Conservation (phyloP, 2,113 vertebrate genomes). For the Megaleporinus macrocephalus region DNA sequence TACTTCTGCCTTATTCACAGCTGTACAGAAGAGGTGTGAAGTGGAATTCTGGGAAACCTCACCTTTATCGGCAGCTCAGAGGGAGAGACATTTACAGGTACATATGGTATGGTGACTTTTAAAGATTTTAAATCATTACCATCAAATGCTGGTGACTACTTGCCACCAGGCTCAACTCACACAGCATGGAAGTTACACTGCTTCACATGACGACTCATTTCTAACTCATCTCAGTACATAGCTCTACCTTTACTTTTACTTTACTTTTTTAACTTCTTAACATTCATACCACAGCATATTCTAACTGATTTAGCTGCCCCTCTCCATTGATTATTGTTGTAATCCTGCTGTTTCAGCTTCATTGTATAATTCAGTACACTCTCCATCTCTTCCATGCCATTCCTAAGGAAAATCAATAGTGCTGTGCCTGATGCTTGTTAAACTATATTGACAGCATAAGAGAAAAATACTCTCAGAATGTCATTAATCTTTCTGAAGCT, state of each 20-base stretch:
- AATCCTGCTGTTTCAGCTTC: conserved; percentile 27
- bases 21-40: conserved; percentile 55
- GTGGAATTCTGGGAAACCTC: conserved; percentile 30
- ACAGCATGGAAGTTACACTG: neutral
- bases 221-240: conserved; percentile 1
- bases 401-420: conserved; percentile 36
- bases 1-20: conserved; percentile 49
- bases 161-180: neutral
- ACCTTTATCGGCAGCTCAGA: conserved; percentile 30
- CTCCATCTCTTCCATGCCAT: neutral
- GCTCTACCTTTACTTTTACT: neutral
- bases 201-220: conserved; percentile 1
- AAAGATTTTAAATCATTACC: conserved; percentile 61
- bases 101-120: conserved; percentile 72
- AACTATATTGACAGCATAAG: conserved; percentile 20
- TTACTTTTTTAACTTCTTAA: neutral
- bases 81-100: conserved; percentile 68
- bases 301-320: neutral
- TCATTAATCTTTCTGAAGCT: neutral
- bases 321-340: neutral
- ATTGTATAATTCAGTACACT: conserved; percentile 26
- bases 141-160: conserved; percentile 1
- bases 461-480: neutral
- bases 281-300: neutral
- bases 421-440: conserved; percentile 19